These are phyloP conservation scores for Apus apus DNA, from an alignment of 2,113 vertebrate species.

Conservation along the genomic window DNA sequence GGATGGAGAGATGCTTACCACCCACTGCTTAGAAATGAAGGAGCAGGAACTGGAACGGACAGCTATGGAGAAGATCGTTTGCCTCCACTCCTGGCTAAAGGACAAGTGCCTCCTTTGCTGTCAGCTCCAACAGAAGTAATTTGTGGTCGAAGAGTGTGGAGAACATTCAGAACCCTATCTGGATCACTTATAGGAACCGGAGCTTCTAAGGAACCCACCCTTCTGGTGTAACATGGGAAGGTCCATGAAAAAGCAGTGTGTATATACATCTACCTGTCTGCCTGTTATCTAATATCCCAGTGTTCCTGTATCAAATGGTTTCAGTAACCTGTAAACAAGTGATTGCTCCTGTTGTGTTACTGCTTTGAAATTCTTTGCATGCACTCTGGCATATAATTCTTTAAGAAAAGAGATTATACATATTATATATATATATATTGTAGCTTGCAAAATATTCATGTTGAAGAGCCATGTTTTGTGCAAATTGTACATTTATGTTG, in stretches of 20 bases:
- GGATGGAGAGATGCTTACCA: slow-evolving; percentile 25
- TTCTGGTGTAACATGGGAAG: background rate
- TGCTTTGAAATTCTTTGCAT: slow-evolving; percentile 67
- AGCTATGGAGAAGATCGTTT: slow-evolving; percentile 36
- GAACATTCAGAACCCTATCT: slow-evolving; percentile 19
- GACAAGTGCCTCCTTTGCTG: slow-evolving; percentile 54
- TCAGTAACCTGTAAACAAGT: slow-evolving; percentile 68
- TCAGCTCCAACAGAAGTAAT: slow-evolving; percentile 31
- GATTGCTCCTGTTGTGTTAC: slow-evolving; percentile 65
- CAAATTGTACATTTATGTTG: slow-evolving; percentile 72
- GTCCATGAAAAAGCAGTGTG: slow-evolving; percentile 41
- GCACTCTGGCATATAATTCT: slow-evolving; percentile 66
- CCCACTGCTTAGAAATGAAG: slow-evolving; percentile 26
- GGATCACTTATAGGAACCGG: background rate
- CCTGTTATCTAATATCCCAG: slow-evolving; percentile 36
- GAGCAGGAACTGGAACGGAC: slow-evolving; percentile 9
- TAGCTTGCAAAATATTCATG: slow-evolving; percentile 69
- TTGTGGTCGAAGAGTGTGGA: background rate
- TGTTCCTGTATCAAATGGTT: slow-evolving; percentile 68
- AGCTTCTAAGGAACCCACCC: background rate
- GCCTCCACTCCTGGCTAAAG: slow-evolving; percentile 34
- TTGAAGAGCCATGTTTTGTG: slow-evolving; percentile 73
- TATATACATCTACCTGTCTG: slow-evolving; percentile 47
- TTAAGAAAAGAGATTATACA: slow-evolving; percentile 54
- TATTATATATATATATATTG: slow-evolving; percentile 42